A percentile compares a stretch with the other conserved stretches of the same genome.
Evolutionary conservation across 2,797 vertebrate genomes (phyloP).

Genomic region (Enteromius paludinosus): DNA sequence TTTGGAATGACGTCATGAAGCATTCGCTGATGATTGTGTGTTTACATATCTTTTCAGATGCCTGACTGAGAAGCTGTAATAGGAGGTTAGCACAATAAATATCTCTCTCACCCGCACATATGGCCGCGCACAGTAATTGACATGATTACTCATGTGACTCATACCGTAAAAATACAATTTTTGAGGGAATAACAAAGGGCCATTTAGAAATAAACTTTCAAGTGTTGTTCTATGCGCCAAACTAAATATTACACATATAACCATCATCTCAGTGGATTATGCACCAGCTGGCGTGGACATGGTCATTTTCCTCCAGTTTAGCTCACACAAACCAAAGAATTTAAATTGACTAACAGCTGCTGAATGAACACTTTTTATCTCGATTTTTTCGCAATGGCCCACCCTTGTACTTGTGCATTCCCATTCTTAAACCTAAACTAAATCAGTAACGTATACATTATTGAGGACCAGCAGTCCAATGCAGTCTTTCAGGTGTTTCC

Average conservation of each 20-base stretch:
- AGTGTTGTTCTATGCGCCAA: slow-evolving; percentile 56
- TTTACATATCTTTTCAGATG: slow-evolving; percentile 61
- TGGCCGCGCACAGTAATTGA: slow-evolving; percentile 54
- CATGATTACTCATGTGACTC: slow-evolving; percentile 53
- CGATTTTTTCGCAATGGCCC: neutral
- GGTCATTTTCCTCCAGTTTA: slow-evolving; percentile 36
- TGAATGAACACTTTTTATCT: slow-evolving; percentile 25
- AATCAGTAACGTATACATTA: slow-evolving; percentile 5
- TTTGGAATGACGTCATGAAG: slow-evolving; percentile 50
- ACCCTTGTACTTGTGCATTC: neutral
- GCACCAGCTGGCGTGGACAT: slow-evolving; percentile 46
- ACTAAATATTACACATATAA: slow-evolving; percentile 58
- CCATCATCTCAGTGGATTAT: slow-evolving; percentile 50
- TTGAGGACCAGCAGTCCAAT: neutral
- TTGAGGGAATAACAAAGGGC: slow-evolving; percentile 52
- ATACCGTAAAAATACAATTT: slow-evolving; percentile 56
- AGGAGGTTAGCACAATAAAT: slow-evolving; percentile 65
- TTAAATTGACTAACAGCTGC: slow-evolving; percentile 43
- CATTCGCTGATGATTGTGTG: slow-evolving; percentile 49
- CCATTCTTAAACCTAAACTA: slow-evolving; percentile 23
- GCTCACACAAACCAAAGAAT: slow-evolving; percentile 33
- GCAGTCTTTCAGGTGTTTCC: slow-evolving; percentile 21
- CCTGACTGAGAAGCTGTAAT: slow-evolving; percentile 57
- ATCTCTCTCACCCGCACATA: slow-evolving; percentile 52
- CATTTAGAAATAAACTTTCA: slow-evolving; percentile 61